These are phyloP conservation scores for Coecobrya sp. DNA, from an alignment of 2,888 invertebrate genomes.

Conservation along the genomic window DNA sequence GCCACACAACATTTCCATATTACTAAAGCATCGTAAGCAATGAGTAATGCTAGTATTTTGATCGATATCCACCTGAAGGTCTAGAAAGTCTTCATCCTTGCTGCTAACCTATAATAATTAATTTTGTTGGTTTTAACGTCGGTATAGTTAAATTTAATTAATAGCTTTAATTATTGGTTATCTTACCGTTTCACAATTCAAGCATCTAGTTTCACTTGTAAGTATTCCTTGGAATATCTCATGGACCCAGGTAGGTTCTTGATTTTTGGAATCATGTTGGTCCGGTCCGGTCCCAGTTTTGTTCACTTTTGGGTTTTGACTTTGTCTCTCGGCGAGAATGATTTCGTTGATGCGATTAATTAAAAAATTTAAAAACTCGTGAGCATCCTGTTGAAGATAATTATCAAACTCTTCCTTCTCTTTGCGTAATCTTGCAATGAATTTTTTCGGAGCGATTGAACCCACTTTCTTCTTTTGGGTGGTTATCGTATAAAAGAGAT, in stretches of 20 bases:
- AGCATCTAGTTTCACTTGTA: slow-evolving; percentile 99
- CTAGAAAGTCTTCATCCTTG: slow-evolving; percentile 99
- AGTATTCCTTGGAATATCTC: slow-evolving; percentile 99
- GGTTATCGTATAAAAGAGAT: slow-evolving; percentile 99
- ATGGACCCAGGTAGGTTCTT: slow-evolving; percentile 99
- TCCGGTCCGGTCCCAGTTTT: slow-evolving; percentile 66
- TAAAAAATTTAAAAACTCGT: slow-evolving; percentile 99
- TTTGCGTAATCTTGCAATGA: slow-evolving; percentile 98
- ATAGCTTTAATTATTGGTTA: not conserved
- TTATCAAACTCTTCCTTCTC: slow-evolving; percentile 99
- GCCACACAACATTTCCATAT: slow-evolving; percentile 99
- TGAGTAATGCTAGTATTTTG: slow-evolving; percentile 99
- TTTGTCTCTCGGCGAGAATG: slow-evolving; percentile 94
- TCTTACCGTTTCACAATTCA: slow-evolving; percentile 98
- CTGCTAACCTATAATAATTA: slow-evolving; percentile 91
- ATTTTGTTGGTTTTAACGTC: not conserved
- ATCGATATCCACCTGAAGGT: slow-evolving; percentile 99
- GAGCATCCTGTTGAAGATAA: slow-evolving; percentile 99
- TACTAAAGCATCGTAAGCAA: slow-evolving; percentile 98
- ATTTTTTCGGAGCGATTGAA: slow-evolving; percentile 99
- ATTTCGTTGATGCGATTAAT: slow-evolving; percentile 99
- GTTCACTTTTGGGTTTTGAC: slow-evolving; percentile 79
- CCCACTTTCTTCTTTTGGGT: slow-evolving; percentile 99
- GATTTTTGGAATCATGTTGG: slow-evolving; percentile 87
- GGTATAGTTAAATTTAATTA: not conserved